Evolutionary conservation across 2,888 invertebrate species (phyloP), one percentile per base, ranked within the genome.

Genomic region (Pedicia rivosa): DNA sequence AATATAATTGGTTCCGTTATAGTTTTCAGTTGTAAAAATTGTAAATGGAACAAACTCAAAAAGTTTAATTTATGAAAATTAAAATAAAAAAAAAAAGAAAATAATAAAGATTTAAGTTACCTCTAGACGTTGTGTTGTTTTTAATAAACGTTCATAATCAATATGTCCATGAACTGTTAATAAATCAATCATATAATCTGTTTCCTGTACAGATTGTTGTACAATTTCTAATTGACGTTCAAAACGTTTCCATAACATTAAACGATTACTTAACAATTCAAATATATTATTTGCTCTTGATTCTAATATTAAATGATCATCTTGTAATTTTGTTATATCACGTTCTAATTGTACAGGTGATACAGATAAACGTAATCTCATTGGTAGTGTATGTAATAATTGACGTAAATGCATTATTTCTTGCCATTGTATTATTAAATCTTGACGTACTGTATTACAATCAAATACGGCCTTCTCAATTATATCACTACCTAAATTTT

Each of bases 181-280:
- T 40, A 86, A 62, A 46, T 86, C 84, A 65, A 83, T 81, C 83
- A 86, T 83, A 49, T 83, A 86, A 55, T 86, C 84, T 0, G 84
- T 81, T 49, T 86, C 84, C 38, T 82, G 72, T 1, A 84, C 82
- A 0, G 81, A 82, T 35, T 81, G 77, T 43, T 83, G 81, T 9
- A 86, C 82, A 54, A 75, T 52, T 48, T 86, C 84, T 46, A 86
- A 56, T 48, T 83, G 81, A 3, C 71, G 64, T 51, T 84, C 84
- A 54, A 81, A 84, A 16, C 80, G 64, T 38, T 74, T 66, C 86
- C 86, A 87, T 16, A 86, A 60, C 3, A 68, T 68, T 26, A 79
- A 58, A 6, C 78, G 70, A 37, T 70, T 68, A 24, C 72, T 68
- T 17, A 86, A 63, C 3, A 78, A 59, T 1, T 67, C 68, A 50